A percentile compares a stretch with the other conserved stretches of the same genome.
These are phyloP conservation scores for Melanotus villosus DNA, from an alignment of 2,888 invertebrate genomes.

Conservation along the genomic window DNA sequence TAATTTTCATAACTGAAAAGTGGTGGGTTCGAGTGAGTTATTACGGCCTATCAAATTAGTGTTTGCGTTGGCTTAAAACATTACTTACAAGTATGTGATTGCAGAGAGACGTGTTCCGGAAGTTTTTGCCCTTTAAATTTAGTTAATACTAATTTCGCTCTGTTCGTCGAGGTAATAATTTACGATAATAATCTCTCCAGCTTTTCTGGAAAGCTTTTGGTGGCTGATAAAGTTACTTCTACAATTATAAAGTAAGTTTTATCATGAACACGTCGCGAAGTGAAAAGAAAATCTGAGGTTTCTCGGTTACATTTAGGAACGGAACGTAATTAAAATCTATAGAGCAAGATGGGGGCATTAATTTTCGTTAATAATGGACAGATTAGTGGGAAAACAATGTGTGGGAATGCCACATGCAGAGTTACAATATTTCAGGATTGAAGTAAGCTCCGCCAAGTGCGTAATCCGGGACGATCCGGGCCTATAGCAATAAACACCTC, in stretches of 20 bases:
- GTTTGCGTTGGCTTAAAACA: slow-evolving; percentile 17
- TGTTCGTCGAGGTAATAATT: slow-evolving; percentile 44
- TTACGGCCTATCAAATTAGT: slow-evolving; percentile 9
- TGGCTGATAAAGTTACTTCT: slow-evolving; percentile 42
- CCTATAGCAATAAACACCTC: slow-evolving; percentile 47
- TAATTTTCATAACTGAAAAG: neutral
- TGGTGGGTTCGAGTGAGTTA: neutral
- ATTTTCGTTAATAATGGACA: slow-evolving; percentile 40
- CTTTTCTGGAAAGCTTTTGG: slow-evolving; percentile 39
- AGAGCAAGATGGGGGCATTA: slow-evolving; percentile 30
- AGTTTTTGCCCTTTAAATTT: slow-evolving; percentile 43
- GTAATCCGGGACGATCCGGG: slow-evolving; percentile 45
- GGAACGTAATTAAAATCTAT: slow-evolving; percentile 37
- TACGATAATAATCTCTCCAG: slow-evolving; percentile 43
- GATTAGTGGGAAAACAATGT: slow-evolving; percentile 43
- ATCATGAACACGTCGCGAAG: slow-evolving; percentile 43
- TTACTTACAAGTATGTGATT: slow-evolving; percentile 23
- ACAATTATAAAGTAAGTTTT: slow-evolving; percentile 46
- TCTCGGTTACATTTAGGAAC: slow-evolving; percentile 21
- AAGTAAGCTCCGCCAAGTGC: slow-evolving; percentile 44
- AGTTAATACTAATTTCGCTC: slow-evolving; percentile 40
- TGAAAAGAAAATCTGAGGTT: slow-evolving; percentile 37
- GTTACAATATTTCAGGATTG: slow-evolving; percentile 45
- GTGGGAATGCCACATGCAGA: slow-evolving; percentile 42
- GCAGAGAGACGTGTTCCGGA: slow-evolving; percentile 32